phyloP scores from a whole-genome alignment of 2,888 invertebrate species.

The Apamea sordens region DNA sequence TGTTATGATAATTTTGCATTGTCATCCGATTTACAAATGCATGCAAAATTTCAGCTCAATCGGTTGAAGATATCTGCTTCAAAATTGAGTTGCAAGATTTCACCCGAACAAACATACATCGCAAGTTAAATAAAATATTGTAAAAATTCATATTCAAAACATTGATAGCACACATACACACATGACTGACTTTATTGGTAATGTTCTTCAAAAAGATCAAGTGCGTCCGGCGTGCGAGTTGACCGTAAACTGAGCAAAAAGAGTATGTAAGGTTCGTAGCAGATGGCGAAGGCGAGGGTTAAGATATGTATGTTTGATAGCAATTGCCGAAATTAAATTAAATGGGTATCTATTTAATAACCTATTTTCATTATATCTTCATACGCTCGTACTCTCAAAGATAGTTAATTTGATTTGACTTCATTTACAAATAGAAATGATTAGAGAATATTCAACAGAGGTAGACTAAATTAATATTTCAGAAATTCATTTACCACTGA shows the following conservation, averaged over 20 bases:
- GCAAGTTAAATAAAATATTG: no score
- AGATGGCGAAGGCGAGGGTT: neutral
- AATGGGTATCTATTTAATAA: neutral
- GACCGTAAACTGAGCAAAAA: no score
- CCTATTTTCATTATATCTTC: constrained; percentile 21
- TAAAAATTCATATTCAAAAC: neutral
- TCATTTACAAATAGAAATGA: constrained; percentile 37
- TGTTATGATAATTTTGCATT: no score
- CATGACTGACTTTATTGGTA: neutral
- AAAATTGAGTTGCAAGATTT: no score
- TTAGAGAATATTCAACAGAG: constrained; percentile 17
- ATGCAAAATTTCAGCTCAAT: no score
- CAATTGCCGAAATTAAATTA: constrained; percentile 7
- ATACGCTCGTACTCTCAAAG: constrained; percentile 5
- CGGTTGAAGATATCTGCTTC: no score
- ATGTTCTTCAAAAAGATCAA: neutral
- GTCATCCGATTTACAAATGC: no score
- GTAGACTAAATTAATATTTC: constrained; percentile 23
- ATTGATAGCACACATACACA: neutral
- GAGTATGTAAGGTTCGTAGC: no score
- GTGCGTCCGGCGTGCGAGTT: no score
- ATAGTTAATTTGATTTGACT: constrained; percentile 37
- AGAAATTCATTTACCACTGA: constrained; percentile 4
- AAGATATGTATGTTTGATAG: neutral
- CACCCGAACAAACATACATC: no score